Base-by-base conservation (phyloP, 2,888 invertebrate species). In the Poecilus cupreus region DNA sequence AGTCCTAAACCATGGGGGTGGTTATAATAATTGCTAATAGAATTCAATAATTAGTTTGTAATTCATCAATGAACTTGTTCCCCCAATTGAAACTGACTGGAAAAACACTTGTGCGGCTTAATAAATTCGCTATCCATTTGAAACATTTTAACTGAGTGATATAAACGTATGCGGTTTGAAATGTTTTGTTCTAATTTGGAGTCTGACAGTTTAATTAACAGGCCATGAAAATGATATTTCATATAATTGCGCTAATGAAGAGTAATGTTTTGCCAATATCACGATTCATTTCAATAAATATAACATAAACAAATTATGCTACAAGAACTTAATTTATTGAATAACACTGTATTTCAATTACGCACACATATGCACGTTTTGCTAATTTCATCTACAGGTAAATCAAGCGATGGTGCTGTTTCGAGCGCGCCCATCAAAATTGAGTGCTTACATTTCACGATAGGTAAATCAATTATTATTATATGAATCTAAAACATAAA, bases 121-220 rank as follows among this genome's bases (percentile, higher is more conserved):
- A 43, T 43, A 43, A 43, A 43, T 43, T 43, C n/a, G 43, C n/a
- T 43, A 43, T 43, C 43, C 43, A 43, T 43, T 43, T 43, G 43
- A 43, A 54, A 54, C 54, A 54, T 54, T 54, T 54, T 54, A 54
- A 54, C 54, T 18, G 54, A 20, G 54, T 18, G 68, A 37, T 68
- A 18, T 68, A 68, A 68, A 5, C 68, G 72, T n/a, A 46, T 72
- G 72, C 43, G 72, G 72, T 72, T 60, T 46, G 46, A 72, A 46
- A 72, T 72, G 72, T 72, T 72, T 72, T 72, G 32, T 72, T 72
- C 72, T 72, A 72, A 72, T 72, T 72, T 72, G 22, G 43, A 46
- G n/a, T 22, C 43, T 46, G 72, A 72, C 72, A 72, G 46, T 72
- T 72, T 46, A 72, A 72, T 72, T 72, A 72, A 72, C 72, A 72